phyloP scores from a whole-genome alignment of 2,888 invertebrate genomes.

The Lordiphosa andalusiaca region DNA sequence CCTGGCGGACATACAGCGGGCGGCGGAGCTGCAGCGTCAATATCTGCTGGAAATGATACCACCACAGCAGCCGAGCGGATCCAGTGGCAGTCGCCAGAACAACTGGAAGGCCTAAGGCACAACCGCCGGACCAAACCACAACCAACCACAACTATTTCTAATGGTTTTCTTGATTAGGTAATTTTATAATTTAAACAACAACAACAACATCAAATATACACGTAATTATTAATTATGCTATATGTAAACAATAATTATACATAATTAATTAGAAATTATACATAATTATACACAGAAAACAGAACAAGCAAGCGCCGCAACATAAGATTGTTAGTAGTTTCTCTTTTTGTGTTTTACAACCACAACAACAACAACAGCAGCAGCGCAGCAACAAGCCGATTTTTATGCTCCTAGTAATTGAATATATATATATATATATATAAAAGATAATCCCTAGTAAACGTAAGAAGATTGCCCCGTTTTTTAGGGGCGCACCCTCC shows the following conservation, averaged over 20 bases:
- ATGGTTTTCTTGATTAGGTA: conserved; percentile 66
- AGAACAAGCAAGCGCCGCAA: conserved; percentile 30
- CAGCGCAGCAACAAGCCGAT: conserved; percentile 4
- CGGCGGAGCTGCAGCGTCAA: conserved; percentile 94
- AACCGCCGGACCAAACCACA: conserved; percentile 10
- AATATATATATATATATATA: conserved; percentile 42
- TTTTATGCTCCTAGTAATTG: conserved; percentile 67
- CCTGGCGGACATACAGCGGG: conserved; percentile 90
- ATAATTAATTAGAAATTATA: conserved; percentile 58
- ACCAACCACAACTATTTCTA: conserved; percentile 38
- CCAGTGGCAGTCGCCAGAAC: conserved; percentile 80
- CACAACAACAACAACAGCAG: conserved; percentile 10
- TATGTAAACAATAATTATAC: conserved; percentile 69
- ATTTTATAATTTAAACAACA: conserved; percentile 64
- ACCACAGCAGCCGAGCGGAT: conserved; percentile 79
- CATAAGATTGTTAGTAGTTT: conserved; percentile 57
- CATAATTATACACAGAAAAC: conserved; percentile 39
- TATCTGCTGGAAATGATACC: conserved; percentile 98
- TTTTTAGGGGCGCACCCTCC: conserved; percentile 40
- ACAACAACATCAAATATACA: conserved; percentile 53
- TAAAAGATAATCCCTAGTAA: conserved; percentile 53
- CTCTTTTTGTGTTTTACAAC: conserved; percentile 30
- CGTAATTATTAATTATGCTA: conserved; percentile 64
- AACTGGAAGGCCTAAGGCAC: conserved; percentile 80
- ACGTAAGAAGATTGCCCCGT: conserved; percentile 60